Evolutionary conservation across 30 jellyfish, hydroid and myxozoan genomes (phyloP).

Genomic region (Pseudorhiza aurosa): DNA sequence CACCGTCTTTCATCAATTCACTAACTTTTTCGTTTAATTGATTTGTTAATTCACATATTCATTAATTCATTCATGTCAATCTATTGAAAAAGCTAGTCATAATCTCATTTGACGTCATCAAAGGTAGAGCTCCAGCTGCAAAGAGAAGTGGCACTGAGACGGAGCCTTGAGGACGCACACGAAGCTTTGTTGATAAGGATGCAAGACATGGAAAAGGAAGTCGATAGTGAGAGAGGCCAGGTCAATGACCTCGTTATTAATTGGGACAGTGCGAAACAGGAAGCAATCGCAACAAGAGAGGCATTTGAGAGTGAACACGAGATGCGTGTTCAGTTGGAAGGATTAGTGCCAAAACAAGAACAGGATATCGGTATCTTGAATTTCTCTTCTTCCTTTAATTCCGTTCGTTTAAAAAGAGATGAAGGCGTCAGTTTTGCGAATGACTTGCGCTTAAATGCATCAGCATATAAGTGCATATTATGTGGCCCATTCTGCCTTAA

Average conservation of each 20-base stretch:
- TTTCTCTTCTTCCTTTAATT: neutral
- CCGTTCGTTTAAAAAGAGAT: too few relatives aligned
- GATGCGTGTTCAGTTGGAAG: conserved; percentile 60
- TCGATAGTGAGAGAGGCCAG: conserved; percentile 60
- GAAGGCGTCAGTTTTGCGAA: too few relatives aligned
- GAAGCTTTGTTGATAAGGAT: conserved; percentile 47
- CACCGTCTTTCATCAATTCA: too few relatives aligned
- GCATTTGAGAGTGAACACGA: conserved; percentile 77
- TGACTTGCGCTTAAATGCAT: too few relatives aligned
- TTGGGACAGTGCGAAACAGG: conserved; percentile 61
- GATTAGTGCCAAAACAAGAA: conserved; percentile 43
- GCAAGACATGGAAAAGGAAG: conserved; percentile 59
- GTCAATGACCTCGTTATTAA: conserved; percentile 43
- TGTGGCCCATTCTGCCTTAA: too few relatives aligned
- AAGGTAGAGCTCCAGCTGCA: conserved; percentile 48
- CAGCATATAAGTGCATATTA: too few relatives aligned
- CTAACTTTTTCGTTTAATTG: too few relatives aligned
- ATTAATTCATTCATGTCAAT: too few relatives aligned
- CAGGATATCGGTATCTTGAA: conserved; percentile 48
- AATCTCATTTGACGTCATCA: neutral
- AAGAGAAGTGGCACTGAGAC: conserved; percentile 58
- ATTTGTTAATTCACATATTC: too few relatives aligned
- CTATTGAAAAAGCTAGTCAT: too few relatives aligned
- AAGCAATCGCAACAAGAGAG: conserved; percentile 63
- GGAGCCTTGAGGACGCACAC: conserved; percentile 74